Base-by-base conservation (phyloP, 2,888 invertebrate genomes). In the Chesias legatella region DNA sequence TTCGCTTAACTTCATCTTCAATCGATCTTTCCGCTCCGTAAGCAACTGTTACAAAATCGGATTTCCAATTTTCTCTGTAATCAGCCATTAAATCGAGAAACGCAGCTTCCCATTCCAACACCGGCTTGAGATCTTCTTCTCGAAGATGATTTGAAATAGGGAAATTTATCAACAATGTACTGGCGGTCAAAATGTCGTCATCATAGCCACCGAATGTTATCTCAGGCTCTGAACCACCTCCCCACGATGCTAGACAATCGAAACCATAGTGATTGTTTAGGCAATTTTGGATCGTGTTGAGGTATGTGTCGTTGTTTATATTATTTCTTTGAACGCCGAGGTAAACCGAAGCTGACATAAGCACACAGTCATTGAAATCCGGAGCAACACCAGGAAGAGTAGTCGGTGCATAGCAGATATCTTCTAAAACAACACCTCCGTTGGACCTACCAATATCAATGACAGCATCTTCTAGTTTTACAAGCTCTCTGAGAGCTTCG, bases 181-280 rank as follows among this genome's bases (percentile, higher is more conserved):
- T 80, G 0, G 90, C 89, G 9, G 73, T 75, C 0, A 77, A 64
- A 8, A 85, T 73, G 51, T 90, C 71, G 3, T 70, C 79, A 0
- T 79, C 73, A 22, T 89, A 89, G n/a, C 96, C 98, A 13, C 97
- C 98, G 23, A 98, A 89, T 0, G 93, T 92, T 37, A 97, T 89
- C 48, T 93, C 94, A 0, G 98, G 96, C 54, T 95, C 92, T 6
- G 97, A 90, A 1, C 97, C 97, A 0, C 97, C 98, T 20, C 97
- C 98, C 84, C 94, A 98, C 0, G 92, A 88, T 0, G 94, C 94
- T 41, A 97, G 79, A 72, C 98, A 99, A 47, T 53, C 63, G 0
- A 84, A 55, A 6, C 66, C 67, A 58, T 82, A 72, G 64, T 85
- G 51, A 69, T 83, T 67, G 59, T 89, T 70, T 39, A 89, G 44